Conservation (phyloP, 2,113 vertebrate species). For the Lontra canadensis region DNA sequence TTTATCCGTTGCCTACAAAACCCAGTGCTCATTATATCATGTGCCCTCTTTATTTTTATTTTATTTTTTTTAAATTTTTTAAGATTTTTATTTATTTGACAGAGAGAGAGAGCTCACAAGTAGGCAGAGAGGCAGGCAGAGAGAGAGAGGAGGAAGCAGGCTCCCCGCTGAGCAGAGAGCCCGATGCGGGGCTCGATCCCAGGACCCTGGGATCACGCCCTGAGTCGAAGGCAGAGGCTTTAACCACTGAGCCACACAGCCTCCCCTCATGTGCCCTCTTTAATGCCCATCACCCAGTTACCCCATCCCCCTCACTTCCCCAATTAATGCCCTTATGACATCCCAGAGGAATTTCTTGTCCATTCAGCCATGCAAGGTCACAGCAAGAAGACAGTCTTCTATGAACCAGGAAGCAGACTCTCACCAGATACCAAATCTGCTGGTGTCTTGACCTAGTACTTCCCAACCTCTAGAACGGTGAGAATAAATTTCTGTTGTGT, state of each 20-base stretch:
- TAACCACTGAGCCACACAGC: too few species aligned
- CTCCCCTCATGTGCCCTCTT: neutral
- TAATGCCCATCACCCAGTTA: neutral
- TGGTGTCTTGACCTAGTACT: neutral
- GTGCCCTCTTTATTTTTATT: neutral
- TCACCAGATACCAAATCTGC: neutral
- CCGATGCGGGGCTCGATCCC: too few species aligned
- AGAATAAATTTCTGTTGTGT: neutral
- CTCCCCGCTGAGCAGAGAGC: too few species aligned
- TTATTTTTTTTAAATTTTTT: too few species aligned
- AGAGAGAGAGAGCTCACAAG: too few species aligned
- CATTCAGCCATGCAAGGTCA: neutral
- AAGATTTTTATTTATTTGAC: too few species aligned
- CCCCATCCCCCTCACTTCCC: too few species aligned
- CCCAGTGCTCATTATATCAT: neutral
- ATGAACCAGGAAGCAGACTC: neutral
- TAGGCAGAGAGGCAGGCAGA: too few species aligned
- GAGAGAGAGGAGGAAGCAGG: too few species aligned
- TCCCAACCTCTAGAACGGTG: neutral
- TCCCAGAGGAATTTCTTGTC: neutral
- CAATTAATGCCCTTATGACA: neutral
- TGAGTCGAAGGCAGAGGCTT: too few species aligned
- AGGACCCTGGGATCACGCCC: too few species aligned
- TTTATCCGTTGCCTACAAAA: neutral
- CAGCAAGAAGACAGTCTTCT: neutral